Base-by-base conservation (phyloP, 2,797 vertebrate genomes). In the Falco biarmicus region DNA sequence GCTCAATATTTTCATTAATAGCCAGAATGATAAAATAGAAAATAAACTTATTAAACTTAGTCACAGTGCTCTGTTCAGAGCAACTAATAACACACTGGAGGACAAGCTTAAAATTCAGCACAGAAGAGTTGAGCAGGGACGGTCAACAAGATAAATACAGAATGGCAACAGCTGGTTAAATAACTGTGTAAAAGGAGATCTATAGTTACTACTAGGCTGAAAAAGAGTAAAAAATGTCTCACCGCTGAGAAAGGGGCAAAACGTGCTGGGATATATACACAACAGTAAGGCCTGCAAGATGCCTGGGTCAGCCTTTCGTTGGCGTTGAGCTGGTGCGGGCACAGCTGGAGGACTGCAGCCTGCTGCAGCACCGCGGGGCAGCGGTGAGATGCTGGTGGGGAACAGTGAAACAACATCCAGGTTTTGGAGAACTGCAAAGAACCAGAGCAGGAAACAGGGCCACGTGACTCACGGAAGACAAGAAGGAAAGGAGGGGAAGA, bases 1-100 rank as follows among this genome's bases (percentile, higher is more conserved):
- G 48, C 22, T 84, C 85, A 88, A 39, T 90, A 84, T 73, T 91
- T 84, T 75, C 47, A 96, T 92, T 84, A 90, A 76, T 45, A 93
- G 89, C 18, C 31, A 26, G 22, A 87, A 78, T 56, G 47, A 84
- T 63, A 66, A 63, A 79, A 87, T 32, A 84, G 37, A 89, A 89
- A 81, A 15, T 11, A 61, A 88, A 73, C 13, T 43, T 75, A 54
- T 13, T 86, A 50, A 69, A 73, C 90, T 82, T 56, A 65, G 12
- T 56, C 63, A 45, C 22, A 69, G 76, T 5, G 41, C 43, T 39
- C 22, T 77, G 15, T 9, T 47, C 43, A 66, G 51, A 89, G 39
- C 25, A 87, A 51, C 50, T 48, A 61, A 86, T 84, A 76, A 73
- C 34, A 37, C 39, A 59, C 6, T 3, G 5, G 39, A 86, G 5